Conservation (phyloP, 64 coral and sea anemone genomes). For the Stichodactyla mertensii region DNA sequence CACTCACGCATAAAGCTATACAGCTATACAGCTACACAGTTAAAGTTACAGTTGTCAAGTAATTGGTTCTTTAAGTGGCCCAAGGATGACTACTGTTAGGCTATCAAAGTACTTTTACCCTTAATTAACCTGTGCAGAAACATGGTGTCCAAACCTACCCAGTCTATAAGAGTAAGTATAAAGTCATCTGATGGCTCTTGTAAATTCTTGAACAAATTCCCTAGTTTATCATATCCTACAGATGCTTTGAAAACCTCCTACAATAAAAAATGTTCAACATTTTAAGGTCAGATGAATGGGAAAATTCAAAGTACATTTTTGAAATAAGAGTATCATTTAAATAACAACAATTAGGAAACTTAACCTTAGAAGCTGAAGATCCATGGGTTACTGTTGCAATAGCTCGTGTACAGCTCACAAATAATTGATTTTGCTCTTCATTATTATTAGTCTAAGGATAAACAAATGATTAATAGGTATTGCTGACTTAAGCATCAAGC, state of each 20-base stretch:
- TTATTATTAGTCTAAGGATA: neutral
- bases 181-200: neutral
- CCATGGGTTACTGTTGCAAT: slow-evolving; percentile 8
- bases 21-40: too few relatives aligned
- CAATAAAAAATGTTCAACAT: neutral
- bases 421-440: slow-evolving; percentile 1
- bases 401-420: neutral
- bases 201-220: neutral
- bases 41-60: too few relatives aligned
- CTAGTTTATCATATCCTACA: slow-evolving; percentile 4
- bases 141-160: neutral
- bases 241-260: slow-evolving; percentile 1
- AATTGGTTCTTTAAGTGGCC: too few relatives aligned
- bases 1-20: too few relatives aligned
- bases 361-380: neutral
- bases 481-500: too few relatives aligned
- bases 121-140: too few relatives aligned
- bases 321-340: too few relatives aligned
- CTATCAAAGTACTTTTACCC: too few relatives aligned
- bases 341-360: neutral
- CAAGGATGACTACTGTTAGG: too few relatives aligned
- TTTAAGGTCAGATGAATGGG: too few relatives aligned
- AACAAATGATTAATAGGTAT: neutral
- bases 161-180: neutral
- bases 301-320: too few relatives aligned